These are phyloP conservation scores for Nomada fabriciana DNA, from an alignment of 2,888 invertebrate species.

Conservation along the genomic window DNA sequence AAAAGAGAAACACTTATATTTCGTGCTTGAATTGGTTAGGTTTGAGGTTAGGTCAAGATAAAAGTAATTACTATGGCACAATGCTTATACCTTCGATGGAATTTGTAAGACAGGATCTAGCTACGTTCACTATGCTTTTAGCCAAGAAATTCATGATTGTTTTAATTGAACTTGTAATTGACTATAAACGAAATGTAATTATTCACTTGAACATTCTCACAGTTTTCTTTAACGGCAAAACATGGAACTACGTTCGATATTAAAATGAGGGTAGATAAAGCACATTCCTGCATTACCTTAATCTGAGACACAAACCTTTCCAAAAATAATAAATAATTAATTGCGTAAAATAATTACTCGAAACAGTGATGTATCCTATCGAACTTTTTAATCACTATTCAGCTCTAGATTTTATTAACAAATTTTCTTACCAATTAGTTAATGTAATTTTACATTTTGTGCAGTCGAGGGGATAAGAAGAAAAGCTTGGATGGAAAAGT, in stretches of 20 bases:
- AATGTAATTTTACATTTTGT: not conserved
- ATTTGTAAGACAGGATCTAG: slow-evolving; percentile 66
- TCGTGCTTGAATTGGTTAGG: slow-evolving; percentile 19
- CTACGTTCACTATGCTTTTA: slow-evolving; percentile 65
- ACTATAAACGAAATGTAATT: slow-evolving; percentile 12
- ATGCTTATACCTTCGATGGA: slow-evolving; percentile 70
- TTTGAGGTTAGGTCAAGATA: slow-evolving; percentile 47
- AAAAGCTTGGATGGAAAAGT: slow-evolving; percentile 19
- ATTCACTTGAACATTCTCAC: slow-evolving; percentile 1
- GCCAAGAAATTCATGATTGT: slow-evolving; percentile 74
- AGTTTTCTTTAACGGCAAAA: not conserved
- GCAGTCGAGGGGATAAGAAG: not conserved
- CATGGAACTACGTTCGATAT: not conserved
- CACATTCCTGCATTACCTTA: slow-evolving; percentile 27
- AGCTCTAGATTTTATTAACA: not conserved
- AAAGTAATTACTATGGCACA: not conserved
- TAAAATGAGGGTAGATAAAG: slow-evolving; percentile 7
- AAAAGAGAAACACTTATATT: not conserved
- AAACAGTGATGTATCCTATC: not conserved
- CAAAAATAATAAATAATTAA: not conserved
- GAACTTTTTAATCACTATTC: not conserved
- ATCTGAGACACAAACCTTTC: slow-evolving; percentile 24
- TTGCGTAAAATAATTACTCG: not conserved
- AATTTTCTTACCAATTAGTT: not conserved
- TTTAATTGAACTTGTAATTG: slow-evolving; percentile 15